Conservation (phyloP, 2,888 invertebrate genomes). For the Metallyticus violacea region DNA sequence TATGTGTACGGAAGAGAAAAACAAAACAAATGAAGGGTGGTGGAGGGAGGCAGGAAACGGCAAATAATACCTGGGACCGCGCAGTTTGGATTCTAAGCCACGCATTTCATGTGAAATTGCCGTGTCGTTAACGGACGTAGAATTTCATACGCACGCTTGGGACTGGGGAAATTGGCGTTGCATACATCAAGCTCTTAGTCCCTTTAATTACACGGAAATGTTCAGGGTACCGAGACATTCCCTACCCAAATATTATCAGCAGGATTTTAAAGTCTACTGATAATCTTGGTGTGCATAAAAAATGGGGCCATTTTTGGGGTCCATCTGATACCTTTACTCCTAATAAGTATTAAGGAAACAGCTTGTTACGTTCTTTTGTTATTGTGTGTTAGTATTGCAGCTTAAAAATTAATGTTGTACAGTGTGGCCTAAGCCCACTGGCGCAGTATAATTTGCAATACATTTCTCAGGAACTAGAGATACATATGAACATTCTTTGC, state of each 20-base stretch:
- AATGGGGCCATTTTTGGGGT: too few relatives aligned
- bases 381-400: too few relatives aligned
- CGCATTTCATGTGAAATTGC: not conserved
- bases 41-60: not conserved
- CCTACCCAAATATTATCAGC: not conserved
- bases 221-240: not conserved
- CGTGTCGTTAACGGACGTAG: not conserved
- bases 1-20: not conserved
- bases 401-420: too few relatives aligned
- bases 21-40: not conserved
- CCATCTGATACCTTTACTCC: too few relatives aligned
- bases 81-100: not conserved
- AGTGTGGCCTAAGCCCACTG: too few relatives aligned
- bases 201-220: not conserved
- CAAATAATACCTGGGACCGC: not conserved
- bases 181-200: not conserved
- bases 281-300: not conserved
- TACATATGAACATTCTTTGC: too few relatives aligned
- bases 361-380: too few relatives aligned
- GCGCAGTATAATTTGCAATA: too few relatives aligned
- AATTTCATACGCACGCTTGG: not conserved
- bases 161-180: not conserved
- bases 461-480: too few relatives aligned
- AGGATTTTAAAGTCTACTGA: not conserved
- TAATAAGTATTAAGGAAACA: too few relatives aligned